Conservation (phyloP, 2,113 vertebrate genomes). For the Megaceryle torquata region DNA sequence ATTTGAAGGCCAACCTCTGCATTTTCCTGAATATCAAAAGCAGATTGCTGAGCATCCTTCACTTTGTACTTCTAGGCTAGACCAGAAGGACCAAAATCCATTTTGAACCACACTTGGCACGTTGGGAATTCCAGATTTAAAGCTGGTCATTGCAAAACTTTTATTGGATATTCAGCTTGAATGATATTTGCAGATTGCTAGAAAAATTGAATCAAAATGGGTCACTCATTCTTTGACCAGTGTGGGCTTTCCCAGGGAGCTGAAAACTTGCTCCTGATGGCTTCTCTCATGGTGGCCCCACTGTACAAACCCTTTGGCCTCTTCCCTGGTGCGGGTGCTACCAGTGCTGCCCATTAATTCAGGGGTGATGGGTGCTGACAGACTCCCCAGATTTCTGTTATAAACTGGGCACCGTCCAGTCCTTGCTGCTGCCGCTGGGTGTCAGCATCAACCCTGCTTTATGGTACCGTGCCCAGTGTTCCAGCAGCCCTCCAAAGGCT, state of each 20-base stretch:
- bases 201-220: not conserved
- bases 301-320: not conserved
- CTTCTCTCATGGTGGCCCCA: not conserved
- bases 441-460: not conserved
- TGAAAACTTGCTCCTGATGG: not conserved
- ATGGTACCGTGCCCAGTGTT: accelerated
- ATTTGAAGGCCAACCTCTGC: not conserved
- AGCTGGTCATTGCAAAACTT: not conserved
- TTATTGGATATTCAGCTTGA: not conserved
- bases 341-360: not conserved
- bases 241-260: not conserved
- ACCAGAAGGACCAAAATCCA: not conserved
- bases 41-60: not conserved
- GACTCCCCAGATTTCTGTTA: not conserved
- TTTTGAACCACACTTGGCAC: not conserved
- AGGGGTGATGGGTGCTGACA: not conserved
- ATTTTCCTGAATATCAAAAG: not conserved
- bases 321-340: not conserved
- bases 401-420: accelerated
- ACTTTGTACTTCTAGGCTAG: not conserved
- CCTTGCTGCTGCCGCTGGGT: not conserved
- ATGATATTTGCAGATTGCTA: not conserved
- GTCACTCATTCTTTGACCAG: not conserved
- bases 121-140: not conserved
- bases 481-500: not conserved